Evolutionary conservation across 2,888 invertebrate species (phyloP).

Genomic region (Euspilapteryx auroguttella): DNA sequence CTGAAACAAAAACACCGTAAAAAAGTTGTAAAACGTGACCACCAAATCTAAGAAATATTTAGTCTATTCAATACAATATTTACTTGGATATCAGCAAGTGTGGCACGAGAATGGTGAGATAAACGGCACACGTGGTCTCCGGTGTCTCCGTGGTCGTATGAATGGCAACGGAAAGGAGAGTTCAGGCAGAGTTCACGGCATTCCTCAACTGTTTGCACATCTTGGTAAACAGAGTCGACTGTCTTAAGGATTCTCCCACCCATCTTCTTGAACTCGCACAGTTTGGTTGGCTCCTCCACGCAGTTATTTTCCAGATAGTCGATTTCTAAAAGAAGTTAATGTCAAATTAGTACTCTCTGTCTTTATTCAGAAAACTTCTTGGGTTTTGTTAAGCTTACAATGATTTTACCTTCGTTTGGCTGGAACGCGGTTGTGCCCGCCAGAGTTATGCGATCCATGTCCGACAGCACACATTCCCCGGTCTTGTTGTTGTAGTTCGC

Average conservation of each 20-base stretch:
- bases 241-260: constrained; percentile 88
- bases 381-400: too few relatives aligned
- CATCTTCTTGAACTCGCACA: constrained; percentile 92
- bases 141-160: constrained; percentile 92
- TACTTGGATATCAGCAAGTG: constrained; percentile 85
- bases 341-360: neutral
- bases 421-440: constrained; percentile 81
- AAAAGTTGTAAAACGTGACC: too few relatives aligned
- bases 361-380: too few relatives aligned
- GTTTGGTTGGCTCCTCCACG: constrained; percentile 90
- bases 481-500: constrained; percentile 87
- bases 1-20: constrained; percentile 31
- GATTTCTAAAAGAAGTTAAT: constrained; percentile 29
- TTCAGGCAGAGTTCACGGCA: constrained; percentile 87
- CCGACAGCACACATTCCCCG: constrained; percentile 84
- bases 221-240: constrained; percentile 91
- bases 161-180: constrained; percentile 88
- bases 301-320: constrained; percentile 93
- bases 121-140: constrained; percentile 92
- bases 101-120: constrained; percentile 88
- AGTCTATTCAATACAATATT: too few relatives aligned
- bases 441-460: constrained; percentile 89
- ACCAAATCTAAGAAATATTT: too few relatives aligned
- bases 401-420: constrained; percentile 58
- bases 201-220: constrained; percentile 83